Evolutionary conservation across 2,888 invertebrate genomes (phyloP), one percentile per base, ranked within the genome.

Genomic region (Drosophila greeni): DNA sequence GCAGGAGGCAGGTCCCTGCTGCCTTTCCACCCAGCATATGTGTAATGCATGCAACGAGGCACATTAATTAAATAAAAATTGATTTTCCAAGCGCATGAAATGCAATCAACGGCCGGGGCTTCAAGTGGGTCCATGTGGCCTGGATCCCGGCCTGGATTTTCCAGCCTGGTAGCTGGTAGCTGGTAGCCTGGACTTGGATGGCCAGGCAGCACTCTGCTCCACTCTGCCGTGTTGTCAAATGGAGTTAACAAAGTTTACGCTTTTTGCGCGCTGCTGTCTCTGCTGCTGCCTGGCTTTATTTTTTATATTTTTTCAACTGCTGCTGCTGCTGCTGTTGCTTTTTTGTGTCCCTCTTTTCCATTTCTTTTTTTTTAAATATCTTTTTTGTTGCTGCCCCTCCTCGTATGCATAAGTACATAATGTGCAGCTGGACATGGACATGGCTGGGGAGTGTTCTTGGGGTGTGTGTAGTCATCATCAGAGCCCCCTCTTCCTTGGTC

Each of bases 41-140:
- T 64, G 68, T 64, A 69, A 73, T 73, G 58, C 75, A 74, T 74
- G 77, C 80, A 74, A 67, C 75, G 72, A 73, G 78, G 76, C 79
- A 78, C 76, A 78, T 78, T 79, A 81, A 79, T 79, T 79, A 81
- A 79, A 79, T 79, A 79, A 79, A 79, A 81, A 79, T 79, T 81
- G 79, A 81, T 81, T 81, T 70, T 81, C 72, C 79, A 78, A 76
- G 81, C 78, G 81, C 76, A 74, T 78, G 76, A 81, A 81, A 79
- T 79, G 72, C 81, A 79, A 79, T 79, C 79, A 79, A 78, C 81
- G 81, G 78, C 57, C 76, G 18, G 73, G 72, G 43, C 78, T 76
- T 68, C 74, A 79, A 80, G 81, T 81, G 68, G 73, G 73, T 31
- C 61, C 61, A 59, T 61, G 62, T 75, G 71, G 67, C 66, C 74